Conservation (phyloP, 2,888 invertebrate genomes). For the Halictus quadricinctus region DNA sequence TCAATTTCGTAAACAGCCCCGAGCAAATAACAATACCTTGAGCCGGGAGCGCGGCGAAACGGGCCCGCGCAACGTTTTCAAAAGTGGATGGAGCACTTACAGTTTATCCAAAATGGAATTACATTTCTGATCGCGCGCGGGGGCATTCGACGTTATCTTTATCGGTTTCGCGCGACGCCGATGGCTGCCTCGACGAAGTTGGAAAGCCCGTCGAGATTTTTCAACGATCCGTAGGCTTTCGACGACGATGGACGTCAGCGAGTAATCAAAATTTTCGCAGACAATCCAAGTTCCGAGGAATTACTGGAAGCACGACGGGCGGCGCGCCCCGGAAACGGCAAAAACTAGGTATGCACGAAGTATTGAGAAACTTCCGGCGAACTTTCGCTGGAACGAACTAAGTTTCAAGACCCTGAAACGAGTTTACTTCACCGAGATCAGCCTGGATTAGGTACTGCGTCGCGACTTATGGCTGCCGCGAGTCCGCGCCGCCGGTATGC, state of each 20-base stretch:
- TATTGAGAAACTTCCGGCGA: constrained; percentile 53
- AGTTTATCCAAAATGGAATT: constrained; percentile 25
- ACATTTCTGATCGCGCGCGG: constrained; percentile 3
- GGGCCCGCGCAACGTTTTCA: background rate
- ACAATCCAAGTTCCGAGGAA: constrained; percentile 43
- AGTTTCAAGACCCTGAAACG: constrained; percentile 58
- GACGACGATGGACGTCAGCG: background rate
- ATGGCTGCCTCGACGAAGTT: background rate
- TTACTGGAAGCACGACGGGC: background rate
- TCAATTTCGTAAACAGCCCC: constrained; percentile 41
- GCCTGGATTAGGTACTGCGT: constrained; percentile 45
- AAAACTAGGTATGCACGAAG: constrained; percentile 34
- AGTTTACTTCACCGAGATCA: constrained; percentile 59
- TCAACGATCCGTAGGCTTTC: background rate
- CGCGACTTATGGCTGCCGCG: constrained; percentile 38
- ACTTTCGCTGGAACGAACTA: constrained; percentile 59
- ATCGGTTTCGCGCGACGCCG: background rate
- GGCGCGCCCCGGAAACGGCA: constrained; percentile 8
- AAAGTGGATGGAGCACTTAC: background rate
- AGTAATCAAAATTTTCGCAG: constrained; percentile 20
- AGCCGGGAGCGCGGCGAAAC: background rate
- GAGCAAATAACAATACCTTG: constrained; percentile 12
- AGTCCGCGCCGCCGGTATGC: background rate
- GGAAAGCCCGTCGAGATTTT: background rate
- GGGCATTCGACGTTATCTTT: background rate